phyloP scores from a whole-genome alignment of 2,113 vertebrate species.

The Turdus rufiventris region DNA sequence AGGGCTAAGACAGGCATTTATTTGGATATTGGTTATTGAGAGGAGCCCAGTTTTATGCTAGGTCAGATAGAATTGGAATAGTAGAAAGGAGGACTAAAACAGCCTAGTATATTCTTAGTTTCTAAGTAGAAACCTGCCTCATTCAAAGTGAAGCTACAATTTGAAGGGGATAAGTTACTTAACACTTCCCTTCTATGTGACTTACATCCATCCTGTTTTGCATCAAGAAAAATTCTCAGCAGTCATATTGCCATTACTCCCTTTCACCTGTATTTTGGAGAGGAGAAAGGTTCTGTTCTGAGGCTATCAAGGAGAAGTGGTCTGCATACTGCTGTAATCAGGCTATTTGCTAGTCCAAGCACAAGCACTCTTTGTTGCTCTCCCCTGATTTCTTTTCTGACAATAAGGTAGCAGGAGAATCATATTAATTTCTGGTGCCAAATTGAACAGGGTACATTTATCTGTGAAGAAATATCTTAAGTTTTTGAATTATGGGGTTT shows the following conservation, averaged over 20 bases:
- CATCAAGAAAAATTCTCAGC: background rate
- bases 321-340: background rate
- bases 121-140: background rate
- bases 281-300: rapidly evolving
- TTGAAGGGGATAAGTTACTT: background rate
- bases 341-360: background rate
- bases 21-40: background rate
- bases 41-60: background rate
- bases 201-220: background rate
- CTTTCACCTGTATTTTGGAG: background rate
- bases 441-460: background rate
- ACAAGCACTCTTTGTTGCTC: background rate
- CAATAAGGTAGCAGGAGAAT: background rate
- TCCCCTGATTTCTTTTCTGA: background rate
- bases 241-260: background rate
- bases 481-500: background rate
- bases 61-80: background rate
- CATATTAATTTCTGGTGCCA: background rate
- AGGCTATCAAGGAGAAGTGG: background rate
- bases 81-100: background rate
- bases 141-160: background rate
- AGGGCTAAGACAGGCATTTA: background rate
- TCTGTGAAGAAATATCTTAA: background rate
- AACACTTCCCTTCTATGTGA: background rate
- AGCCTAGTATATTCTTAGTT: background rate